Evolutionary conservation across 2,888 invertebrate species (phyloP).

Genomic region (Euplexia lucipara): DNA sequence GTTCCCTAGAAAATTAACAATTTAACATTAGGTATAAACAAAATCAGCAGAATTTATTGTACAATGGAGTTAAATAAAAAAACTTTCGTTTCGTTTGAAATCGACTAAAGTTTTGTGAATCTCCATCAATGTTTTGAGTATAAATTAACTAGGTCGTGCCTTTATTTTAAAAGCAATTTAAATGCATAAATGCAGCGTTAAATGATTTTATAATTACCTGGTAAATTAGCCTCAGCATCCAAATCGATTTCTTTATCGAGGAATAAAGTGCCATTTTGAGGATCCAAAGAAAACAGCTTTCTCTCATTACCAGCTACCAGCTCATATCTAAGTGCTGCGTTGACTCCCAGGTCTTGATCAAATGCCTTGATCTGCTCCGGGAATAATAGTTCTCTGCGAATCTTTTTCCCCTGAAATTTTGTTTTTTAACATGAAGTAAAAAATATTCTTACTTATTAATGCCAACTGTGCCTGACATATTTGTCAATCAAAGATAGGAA

Average conservation of each 20-base stretch:
- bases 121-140: too few relatives aligned
- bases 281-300: constrained; percentile 94
- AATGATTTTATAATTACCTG: constrained; percentile 76
- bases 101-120: too few relatives aligned
- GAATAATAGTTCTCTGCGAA: constrained; percentile 93
- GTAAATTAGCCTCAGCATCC: constrained; percentile 93
- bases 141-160: too few relatives aligned
- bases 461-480: neutral
- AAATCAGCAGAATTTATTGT: too few relatives aligned
- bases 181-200: neutral
- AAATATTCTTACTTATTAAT: neutral
- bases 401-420: constrained; percentile 92
- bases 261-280: constrained; percentile 94
- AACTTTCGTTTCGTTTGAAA: too few relatives aligned
- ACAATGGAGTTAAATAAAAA: too few relatives aligned
- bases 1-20: constrained; percentile 85
- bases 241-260: constrained; percentile 95
- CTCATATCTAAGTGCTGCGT: constrained; percentile 94
- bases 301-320: constrained; percentile 95
- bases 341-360: constrained; percentile 95
- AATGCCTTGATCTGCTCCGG: constrained; percentile 94
- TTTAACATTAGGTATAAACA: too few relatives aligned
- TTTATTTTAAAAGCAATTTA: too few relatives aligned
- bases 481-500: constrained; percentile 8
- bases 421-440: neutral